Conservation (phyloP, 2,797 vertebrate genomes). For the Huso huso region DNA sequence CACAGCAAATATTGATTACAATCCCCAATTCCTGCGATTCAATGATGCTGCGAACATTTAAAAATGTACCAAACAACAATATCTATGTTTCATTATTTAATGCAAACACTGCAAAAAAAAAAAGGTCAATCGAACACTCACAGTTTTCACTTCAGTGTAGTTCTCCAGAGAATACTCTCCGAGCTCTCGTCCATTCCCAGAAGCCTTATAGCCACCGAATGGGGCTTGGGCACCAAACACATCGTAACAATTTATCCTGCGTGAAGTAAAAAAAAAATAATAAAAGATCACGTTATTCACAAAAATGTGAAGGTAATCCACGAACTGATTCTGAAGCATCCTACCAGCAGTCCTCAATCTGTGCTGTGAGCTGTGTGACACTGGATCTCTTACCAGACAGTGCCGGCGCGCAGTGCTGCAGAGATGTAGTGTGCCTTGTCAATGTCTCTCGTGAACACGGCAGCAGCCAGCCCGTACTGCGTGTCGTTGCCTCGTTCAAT, state of each 20-base stretch:
- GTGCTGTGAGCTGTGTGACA: neutral
- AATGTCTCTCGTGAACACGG: conserved; percentile 82
- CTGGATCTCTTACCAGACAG: conserved; percentile 72
- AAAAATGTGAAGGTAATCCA: neutral
- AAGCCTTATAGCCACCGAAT: conserved; percentile 90
- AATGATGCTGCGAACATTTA: neutral
- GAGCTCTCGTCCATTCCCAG: conserved; percentile 80
- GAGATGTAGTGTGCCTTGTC: conserved; percentile 85
- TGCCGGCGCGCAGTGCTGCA: conserved; percentile 75
- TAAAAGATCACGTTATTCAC: neutral
- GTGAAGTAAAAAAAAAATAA: conserved; percentile 9
- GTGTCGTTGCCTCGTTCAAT: conserved; percentile 78
- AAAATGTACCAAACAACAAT: no score
- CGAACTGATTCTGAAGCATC: no score
- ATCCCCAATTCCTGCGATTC: no score
- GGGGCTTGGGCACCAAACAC: conserved; percentile 83
- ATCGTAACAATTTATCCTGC: conserved; percentile 89
- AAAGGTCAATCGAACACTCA: conserved; percentile 41
- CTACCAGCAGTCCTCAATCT: no score
- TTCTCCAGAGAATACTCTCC: conserved; percentile 83
- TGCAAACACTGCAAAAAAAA: no score
- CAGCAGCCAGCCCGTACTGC: conserved; percentile 83
- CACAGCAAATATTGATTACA: no score
- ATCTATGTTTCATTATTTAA: no score
- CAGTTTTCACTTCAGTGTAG: conserved; percentile 90